Percentiles rank a stretch among this genome's conserved stretches.
phyloP scores from a whole-genome alignment of 2,113 vertebrate genomes.

The Lasiurus cinereus region DNA sequence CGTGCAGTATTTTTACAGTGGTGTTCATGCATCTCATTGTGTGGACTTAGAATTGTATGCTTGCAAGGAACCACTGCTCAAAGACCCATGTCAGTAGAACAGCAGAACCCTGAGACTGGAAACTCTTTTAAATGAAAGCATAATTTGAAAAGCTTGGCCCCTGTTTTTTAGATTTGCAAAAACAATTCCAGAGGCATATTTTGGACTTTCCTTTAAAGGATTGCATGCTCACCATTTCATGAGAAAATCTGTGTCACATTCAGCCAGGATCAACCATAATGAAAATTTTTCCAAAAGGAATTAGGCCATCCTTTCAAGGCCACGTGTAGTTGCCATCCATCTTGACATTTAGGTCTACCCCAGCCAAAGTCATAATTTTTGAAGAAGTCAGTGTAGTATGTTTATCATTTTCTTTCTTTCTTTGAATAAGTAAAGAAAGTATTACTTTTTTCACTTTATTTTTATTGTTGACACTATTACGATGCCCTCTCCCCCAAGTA shows the following conservation, averaged over 20 bases:
- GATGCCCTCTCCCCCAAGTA: background rate
- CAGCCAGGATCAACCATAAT: slow-evolving; percentile 49
- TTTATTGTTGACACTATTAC: background rate
- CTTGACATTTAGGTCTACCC: slow-evolving; percentile 65
- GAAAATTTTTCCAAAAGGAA: slow-evolving; percentile 74
- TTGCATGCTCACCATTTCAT: slow-evolving; percentile 7
- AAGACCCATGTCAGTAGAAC: background rate
- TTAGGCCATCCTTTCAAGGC: slow-evolving; percentile 73
- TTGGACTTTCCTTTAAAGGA: slow-evolving; percentile 72
- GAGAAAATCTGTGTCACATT: slow-evolving; percentile 64
- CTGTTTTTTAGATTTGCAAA: slow-evolving; percentile 47
- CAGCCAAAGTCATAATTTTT: slow-evolving; percentile 65
- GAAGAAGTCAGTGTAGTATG: slow-evolving; percentile 40
- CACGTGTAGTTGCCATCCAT: slow-evolving; percentile 39
- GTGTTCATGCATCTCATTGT: slow-evolving; percentile 14
- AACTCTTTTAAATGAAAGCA: slow-evolving; percentile 52
- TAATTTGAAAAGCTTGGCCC: slow-evolving; percentile 21
- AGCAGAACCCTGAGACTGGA: slow-evolving; percentile 45
- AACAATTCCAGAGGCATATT: slow-evolving; percentile 50
- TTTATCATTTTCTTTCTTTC: slow-evolving; percentile 62
- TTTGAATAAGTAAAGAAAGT: slow-evolving; percentile 23
- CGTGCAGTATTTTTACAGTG: slow-evolving; percentile 47
- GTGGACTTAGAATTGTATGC: slow-evolving; percentile 11
- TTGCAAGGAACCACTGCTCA: background rate
- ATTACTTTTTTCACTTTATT: background rate